phyloP scores from a whole-genome alignment of 2,113 vertebrate species.

The Pedionomus torquatus region DNA sequence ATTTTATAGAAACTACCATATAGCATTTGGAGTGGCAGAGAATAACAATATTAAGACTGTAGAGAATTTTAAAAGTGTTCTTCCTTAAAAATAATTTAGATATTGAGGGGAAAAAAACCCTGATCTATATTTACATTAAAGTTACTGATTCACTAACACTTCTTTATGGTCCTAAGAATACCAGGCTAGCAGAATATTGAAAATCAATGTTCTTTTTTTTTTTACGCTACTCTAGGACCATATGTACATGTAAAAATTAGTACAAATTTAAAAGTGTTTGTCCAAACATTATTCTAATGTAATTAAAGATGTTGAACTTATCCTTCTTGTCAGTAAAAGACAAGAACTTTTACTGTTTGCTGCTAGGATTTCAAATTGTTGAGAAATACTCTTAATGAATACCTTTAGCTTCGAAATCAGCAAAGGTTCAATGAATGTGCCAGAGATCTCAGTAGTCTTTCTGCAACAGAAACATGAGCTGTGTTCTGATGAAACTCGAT shows the following conservation, averaged over 20 bases:
- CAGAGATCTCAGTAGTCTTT: not conserved
- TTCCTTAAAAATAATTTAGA: not conserved
- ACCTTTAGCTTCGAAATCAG: not conserved
- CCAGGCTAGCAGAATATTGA: not conserved
- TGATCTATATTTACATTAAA: not conserved
- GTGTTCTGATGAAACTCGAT: not conserved
- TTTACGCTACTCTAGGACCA: not conserved
- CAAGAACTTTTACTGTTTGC: not conserved
- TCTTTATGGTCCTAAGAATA: not conserved
- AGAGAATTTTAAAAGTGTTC: not conserved
- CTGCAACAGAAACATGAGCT: not conserved
- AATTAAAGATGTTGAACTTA: not conserved
- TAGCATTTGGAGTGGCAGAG: not conserved
- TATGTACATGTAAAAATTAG: not conserved
- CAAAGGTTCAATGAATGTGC: not conserved
- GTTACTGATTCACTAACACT: not conserved
- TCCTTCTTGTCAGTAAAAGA: not conserved
- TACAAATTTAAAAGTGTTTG: not conserved
- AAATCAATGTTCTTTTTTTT: not conserved
- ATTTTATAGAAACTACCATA: not conserved
- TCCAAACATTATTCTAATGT: not conserved
- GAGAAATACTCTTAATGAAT: not conserved
- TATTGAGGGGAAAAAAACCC: not conserved
- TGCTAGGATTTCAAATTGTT: not conserved
- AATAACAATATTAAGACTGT: not conserved